Evolutionary conservation across 2,797 vertebrate genomes (phyloP), one percentile per base, ranked within the genome.

Genomic region (Coilia nasus): DNA sequence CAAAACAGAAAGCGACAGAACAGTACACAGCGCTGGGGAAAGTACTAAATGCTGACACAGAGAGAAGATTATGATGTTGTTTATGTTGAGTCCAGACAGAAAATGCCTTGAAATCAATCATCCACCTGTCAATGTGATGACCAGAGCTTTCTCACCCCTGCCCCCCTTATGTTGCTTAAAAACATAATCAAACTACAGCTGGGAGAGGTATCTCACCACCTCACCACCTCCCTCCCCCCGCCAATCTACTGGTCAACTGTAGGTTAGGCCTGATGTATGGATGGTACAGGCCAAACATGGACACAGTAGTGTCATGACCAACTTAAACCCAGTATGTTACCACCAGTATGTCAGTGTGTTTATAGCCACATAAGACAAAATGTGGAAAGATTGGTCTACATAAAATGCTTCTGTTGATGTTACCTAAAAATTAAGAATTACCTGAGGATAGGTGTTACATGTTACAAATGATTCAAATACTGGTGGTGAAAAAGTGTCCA

Each of bases 11-110:
- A 41, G 31, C 71, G 9, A 78, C 71, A 78, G 71, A 78, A 78
- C 71, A 78, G 71, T 75, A 28, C 67, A 35, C 28, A 35, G 67
- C 41, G 19, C 71, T 41, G 71, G 71, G 71, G 35, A 44, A 44
- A 78, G 71, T 21, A 15, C 35, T 78, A n/a, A 78, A 44, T 44
- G 71, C 71, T 78, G 71, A 78, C 71, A 78, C 71, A 78, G 31
- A 78, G 15, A 21, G 71, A 78, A 78, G 71, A 78, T 78, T 78
- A 78, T 78, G 35, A 78, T 78, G 71, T 44, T 78, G 71, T 78
- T 78, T 78, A 78, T 78, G 71, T 75, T 41, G 71, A 78, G 71
- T 78, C 71, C 71, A 78, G 71, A 78, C 15, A 78, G 71, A 78
- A 78, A 78, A 78, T 78, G 71, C 31, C 35, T 35, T 41, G 71